Evolutionary conservation across 2,113 vertebrate genomes (phyloP), one percentile per base, ranked within the genome.

Genomic region (Cisticola juncidis): DNA sequence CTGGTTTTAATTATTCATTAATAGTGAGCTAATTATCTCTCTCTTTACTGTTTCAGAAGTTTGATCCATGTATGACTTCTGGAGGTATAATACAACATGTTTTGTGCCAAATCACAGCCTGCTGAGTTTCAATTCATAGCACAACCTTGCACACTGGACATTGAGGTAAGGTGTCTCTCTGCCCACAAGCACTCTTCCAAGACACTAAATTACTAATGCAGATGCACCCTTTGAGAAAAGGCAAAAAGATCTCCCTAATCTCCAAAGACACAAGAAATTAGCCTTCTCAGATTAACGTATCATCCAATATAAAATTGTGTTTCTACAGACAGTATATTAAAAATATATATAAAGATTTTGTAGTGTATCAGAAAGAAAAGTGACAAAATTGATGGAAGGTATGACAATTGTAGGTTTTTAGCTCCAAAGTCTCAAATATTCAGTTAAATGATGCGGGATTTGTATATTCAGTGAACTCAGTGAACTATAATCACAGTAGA

Each of bases 331-430:
- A 65, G 2, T 33, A 14, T 36, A 62, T 35, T 57, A 48, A 87
- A 87, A 73, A 62, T 1, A 40, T 20, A 7, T 50, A 36, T 44
- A 9, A 77, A 83, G n/a, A 29, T 65, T 82, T 76, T 50, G 12
- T 85, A 23, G 5, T 36, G 11, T 6, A 35, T 44, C 61, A 56
- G 14, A 53, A 58, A 47, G 21, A 71, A 14, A 79, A 90, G 36
- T 29, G 23, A 66, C 64, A 77, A 95, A 77, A 80, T 11, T 26
- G 6, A 35, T 44, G 9, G 16, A 22, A 83, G 50, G 3, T 25
- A 40, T 17, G 25, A 42, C 5, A 40, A 5, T 9, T 51, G 16
- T 10, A 5, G 3, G 0, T 0, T 54, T 70, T 81, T 26, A 44
- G 11, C 31, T 80, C 35, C 74, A 42, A 40, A 11, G 5, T 25